Evolutionary conservation across 2,113 vertebrate genomes (phyloP).

Genomic region (Pseudorasbora parva): DNA sequence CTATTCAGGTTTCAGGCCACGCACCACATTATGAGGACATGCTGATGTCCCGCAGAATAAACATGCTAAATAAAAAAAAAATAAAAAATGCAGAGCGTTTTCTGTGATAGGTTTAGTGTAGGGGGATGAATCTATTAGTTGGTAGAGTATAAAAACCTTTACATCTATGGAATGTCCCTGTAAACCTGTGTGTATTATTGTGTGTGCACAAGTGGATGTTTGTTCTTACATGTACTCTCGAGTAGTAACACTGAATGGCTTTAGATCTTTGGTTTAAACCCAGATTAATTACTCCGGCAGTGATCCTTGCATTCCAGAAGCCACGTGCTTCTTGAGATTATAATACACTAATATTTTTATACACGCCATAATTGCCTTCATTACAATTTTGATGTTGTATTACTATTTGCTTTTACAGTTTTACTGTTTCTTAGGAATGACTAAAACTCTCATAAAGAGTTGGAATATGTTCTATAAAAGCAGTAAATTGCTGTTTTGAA

Average conservation of each 20-base stretch:
- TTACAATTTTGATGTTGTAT: background rate
- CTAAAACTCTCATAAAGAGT: background rate
- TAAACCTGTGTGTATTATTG: too few relatives aligned
- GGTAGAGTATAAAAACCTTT: too few relatives aligned
- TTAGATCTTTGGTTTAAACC: background rate
- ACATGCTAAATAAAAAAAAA: too few relatives aligned
- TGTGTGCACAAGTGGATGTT: background rate
- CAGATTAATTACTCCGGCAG: conserved; percentile 10
- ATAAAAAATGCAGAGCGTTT: too few relatives aligned
- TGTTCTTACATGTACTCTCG: background rate
- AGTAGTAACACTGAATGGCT: background rate
- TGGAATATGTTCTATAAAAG: background rate
- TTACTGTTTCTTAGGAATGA: background rate
- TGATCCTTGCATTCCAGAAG: background rate
- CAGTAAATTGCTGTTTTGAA: conserved; percentile 30
- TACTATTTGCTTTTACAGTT: background rate
- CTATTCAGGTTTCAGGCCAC: too few relatives aligned
- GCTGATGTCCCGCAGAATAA: too few relatives aligned
- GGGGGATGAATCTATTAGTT: too few relatives aligned
- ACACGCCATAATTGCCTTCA: background rate
- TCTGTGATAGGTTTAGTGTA: too few relatives aligned
- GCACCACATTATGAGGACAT: too few relatives aligned
- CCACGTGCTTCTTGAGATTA: background rate
- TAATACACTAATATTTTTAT: too few relatives aligned
- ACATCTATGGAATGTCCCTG: too few relatives aligned